These are phyloP conservation scores for Apocheima hispidaria DNA, from an alignment of 2,888 invertebrate species.

Conservation along the genomic window DNA sequence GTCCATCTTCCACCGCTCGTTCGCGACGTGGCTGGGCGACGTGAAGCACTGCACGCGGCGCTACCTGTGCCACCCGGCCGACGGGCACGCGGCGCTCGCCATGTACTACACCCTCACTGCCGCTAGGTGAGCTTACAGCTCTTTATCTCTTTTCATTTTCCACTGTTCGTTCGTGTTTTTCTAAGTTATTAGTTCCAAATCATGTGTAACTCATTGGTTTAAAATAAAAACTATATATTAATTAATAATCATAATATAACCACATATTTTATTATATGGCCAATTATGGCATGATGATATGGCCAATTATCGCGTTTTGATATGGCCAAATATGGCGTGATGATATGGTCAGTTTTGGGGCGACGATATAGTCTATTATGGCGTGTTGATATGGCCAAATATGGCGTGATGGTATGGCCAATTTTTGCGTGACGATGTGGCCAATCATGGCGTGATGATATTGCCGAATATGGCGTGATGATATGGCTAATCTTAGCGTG, in stretches of 20 bases:
- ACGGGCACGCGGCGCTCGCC: conserved; percentile 95
- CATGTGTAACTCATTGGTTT: no score
- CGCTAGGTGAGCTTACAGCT: conserved; percentile 66
- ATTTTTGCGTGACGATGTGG: neutral
- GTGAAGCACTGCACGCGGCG: conserved; percentile 99
- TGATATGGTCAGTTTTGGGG: no score
- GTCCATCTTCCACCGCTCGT: conserved; percentile 96
- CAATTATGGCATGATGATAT: neutral
- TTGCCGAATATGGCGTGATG: neutral
- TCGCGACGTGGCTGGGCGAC: conserved; percentile 97
- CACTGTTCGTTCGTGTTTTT: neutral
- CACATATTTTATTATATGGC: no score
- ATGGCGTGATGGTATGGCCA: neutral
- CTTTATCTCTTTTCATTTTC: neutral
- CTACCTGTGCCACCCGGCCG: conserved; percentile 94
- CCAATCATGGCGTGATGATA: neutral
- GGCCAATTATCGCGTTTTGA: neutral
- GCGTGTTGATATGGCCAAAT: neutral
- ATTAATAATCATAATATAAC: no score
- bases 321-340: neutral
- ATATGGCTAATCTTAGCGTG: neutral
- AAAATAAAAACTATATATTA: no score
- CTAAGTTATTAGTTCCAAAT: no score
- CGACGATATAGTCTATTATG: neutral
- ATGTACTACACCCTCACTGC: conserved; percentile 93